Evolutionary conservation across 2,113 vertebrate genomes (phyloP).

Genomic region (Xyrauchen texanus): DNA sequence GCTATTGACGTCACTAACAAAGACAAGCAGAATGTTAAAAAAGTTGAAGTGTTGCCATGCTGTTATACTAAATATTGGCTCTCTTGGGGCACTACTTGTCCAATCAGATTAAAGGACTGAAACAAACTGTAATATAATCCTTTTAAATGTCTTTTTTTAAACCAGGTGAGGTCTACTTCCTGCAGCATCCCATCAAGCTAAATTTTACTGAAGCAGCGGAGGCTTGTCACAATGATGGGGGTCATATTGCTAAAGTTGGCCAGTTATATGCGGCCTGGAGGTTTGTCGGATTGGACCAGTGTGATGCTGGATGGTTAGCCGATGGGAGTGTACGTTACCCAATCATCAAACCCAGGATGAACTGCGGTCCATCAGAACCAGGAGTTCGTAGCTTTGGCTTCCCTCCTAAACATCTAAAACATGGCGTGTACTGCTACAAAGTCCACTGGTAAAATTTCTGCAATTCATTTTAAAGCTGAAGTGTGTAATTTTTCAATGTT

Average conservation of each 20-base stretch:
- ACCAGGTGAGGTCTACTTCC: constrained; percentile 84
- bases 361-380: constrained; percentile 80
- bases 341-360: constrained; percentile 74
- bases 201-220: constrained; percentile 81
- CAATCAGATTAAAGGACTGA: no score
- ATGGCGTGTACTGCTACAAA: constrained; percentile 86
- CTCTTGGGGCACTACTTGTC: no score
- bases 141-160: constrained; percentile 4
- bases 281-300: constrained; percentile 82
- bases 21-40: no score
- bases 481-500: no score
- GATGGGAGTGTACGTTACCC: constrained; percentile 90
- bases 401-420: constrained; percentile 70
- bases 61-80: no score
- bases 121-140: no score
- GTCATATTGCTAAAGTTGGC: constrained; percentile 83
- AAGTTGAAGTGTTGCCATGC: no score
- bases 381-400: constrained; percentile 89
- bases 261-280: constrained; percentile 90
- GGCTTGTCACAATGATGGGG: constrained; percentile 76
- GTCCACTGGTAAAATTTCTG: constrained; percentile 50
- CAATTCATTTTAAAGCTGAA: no score
- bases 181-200: constrained; percentile 70
- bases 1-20: no score
- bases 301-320: constrained; percentile 87